Evolutionary conservation across 2,797 vertebrate species (phyloP).

Genomic region (Cryptoblepharus egeriae): DNA sequence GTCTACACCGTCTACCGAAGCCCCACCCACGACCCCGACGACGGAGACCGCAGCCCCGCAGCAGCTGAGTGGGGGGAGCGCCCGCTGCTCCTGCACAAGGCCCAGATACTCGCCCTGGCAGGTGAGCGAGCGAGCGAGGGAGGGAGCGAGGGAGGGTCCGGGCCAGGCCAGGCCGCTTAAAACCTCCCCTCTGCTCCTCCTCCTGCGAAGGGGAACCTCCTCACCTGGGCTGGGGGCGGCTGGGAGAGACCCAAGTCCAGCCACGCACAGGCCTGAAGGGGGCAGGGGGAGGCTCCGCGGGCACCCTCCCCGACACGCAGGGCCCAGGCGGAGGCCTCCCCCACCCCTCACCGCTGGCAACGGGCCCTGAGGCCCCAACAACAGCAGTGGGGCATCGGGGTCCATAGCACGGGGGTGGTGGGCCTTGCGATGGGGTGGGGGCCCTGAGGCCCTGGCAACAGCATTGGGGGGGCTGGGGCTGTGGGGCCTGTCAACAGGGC

Average conservation of each 20-base stretch:
- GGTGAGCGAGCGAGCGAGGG: conserved; percentile 77
- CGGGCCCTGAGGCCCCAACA: too few relatives aligned
- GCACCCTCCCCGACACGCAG: too few relatives aligned
- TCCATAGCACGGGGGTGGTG: too few relatives aligned
- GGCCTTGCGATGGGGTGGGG: too few relatives aligned
- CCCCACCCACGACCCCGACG: conserved; percentile 66
- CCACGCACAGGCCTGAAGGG: background rate
- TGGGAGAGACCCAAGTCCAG: conserved; percentile 21
- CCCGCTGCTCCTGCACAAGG: conserved; percentile 87
- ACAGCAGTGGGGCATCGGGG: too few relatives aligned
- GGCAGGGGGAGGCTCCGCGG: conserved; percentile 12
- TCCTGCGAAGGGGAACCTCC: background rate
- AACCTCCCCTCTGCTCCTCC: conserved; percentile 18
- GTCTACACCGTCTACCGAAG: conserved; percentile 94
- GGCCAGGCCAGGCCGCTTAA: conserved; percentile 68
- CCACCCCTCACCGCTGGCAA: too few relatives aligned
- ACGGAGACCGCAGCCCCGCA: conserved; percentile 55
- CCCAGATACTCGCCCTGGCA: conserved; percentile 97
- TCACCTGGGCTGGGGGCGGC: background rate
- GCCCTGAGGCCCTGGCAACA: too few relatives aligned
- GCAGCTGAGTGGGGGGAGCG: conserved; percentile 54
- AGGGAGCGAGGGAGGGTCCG: background rate
- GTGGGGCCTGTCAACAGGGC: too few relatives aligned
- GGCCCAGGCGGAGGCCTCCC: background rate
- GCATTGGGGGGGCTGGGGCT: too few relatives aligned